These are phyloP conservation scores for Drosophila prolongata DNA, from an alignment of 2,888 invertebrate species.

Conservation along the genomic window DNA sequence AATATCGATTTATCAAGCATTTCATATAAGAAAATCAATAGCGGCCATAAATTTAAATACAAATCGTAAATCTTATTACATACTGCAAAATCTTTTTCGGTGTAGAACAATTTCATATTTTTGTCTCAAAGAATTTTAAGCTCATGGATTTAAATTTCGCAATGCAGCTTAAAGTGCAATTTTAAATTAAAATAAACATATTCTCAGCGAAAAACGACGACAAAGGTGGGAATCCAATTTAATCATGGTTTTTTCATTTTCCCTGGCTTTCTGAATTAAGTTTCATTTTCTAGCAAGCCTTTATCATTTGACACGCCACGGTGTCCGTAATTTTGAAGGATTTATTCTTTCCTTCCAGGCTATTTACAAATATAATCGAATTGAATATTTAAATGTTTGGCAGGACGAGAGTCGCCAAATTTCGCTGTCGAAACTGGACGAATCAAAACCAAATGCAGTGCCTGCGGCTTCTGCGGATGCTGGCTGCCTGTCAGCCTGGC, in stretches of 20 bases:
- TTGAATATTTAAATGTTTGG: slow-evolving; percentile 66
- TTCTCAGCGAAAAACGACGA: slow-evolving; percentile 8
- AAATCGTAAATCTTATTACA: no score
- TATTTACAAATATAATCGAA: slow-evolving; percentile 66
- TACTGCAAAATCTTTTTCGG: no score
- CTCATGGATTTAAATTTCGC: no score
- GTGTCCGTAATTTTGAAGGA: slow-evolving; percentile 48
- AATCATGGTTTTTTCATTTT: slow-evolving; percentile 32
- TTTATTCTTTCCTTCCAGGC: slow-evolving; percentile 48
- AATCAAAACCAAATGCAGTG: slow-evolving; percentile 18
- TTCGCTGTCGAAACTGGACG: slow-evolving; percentile 13
- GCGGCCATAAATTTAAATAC: no score
- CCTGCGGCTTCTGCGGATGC: slow-evolving; percentile 11
- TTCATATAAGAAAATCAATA: no score
- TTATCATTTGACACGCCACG: slow-evolving; percentile 49
- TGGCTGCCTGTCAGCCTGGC: slow-evolving; percentile 4
- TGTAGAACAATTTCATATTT: no score
- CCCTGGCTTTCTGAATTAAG: slow-evolving; percentile 7
- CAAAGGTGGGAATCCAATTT: slow-evolving; percentile 66
- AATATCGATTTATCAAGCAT: no score
- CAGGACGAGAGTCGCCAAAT: slow-evolving; percentile 15
- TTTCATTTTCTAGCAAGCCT: slow-evolving; percentile 17
- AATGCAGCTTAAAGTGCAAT: not conserved
- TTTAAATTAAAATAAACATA: slow-evolving; percentile 4
- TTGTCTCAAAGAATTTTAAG: not conserved